phyloP scores from a whole-genome alignment of 2,888 invertebrate genomes.

The Corythucha ciliata region DNA sequence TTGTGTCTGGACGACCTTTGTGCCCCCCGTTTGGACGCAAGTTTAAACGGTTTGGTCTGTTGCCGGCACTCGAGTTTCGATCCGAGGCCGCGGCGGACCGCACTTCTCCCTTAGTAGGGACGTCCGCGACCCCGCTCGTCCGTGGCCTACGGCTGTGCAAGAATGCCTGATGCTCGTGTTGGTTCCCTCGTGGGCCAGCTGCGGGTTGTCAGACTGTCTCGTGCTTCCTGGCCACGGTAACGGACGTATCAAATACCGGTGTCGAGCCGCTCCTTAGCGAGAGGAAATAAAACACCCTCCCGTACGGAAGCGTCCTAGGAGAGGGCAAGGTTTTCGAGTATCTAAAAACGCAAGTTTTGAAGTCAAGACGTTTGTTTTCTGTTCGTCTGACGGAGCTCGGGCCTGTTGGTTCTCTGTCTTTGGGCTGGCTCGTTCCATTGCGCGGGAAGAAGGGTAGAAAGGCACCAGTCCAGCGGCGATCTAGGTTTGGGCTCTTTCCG shows the following conservation, averaged over 20 bases:
- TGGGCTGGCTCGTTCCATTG: slow-evolving; percentile 36
- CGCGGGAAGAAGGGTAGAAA: too few relatives aligned
- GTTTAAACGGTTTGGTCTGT: too few relatives aligned
- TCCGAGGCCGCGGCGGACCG: slow-evolving; percentile 5
- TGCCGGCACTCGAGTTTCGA: too few relatives aligned
- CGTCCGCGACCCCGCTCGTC: slow-evolving; percentile 25
- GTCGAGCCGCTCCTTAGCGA: slow-evolving; percentile 13
- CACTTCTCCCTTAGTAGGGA: slow-evolving; percentile 19
- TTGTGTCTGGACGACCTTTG: too few relatives aligned
- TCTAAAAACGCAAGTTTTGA: too few relatives aligned
- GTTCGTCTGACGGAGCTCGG: not conserved
- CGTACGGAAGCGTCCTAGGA: not conserved
- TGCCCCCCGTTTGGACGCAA: too few relatives aligned
- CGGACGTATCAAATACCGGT: slow-evolving; percentile 2
- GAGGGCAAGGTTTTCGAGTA: too few relatives aligned
- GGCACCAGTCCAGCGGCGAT: slow-evolving; percentile 41
- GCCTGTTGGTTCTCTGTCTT: too few relatives aligned
- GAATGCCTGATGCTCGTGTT: not conserved
- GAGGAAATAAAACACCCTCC: not conserved
- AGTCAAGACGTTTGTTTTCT: too few relatives aligned
- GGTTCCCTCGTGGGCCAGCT: slow-evolving; percentile 2
- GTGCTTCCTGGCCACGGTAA: not conserved
- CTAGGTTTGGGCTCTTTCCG: slow-evolving; percentile 47
- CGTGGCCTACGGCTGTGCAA: slow-evolving; percentile 13
- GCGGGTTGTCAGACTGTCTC: slow-evolving; percentile 1